Evolutionary conservation across 2,113 vertebrate genomes (phyloP).

Genomic region (Motacilla alba): DNA sequence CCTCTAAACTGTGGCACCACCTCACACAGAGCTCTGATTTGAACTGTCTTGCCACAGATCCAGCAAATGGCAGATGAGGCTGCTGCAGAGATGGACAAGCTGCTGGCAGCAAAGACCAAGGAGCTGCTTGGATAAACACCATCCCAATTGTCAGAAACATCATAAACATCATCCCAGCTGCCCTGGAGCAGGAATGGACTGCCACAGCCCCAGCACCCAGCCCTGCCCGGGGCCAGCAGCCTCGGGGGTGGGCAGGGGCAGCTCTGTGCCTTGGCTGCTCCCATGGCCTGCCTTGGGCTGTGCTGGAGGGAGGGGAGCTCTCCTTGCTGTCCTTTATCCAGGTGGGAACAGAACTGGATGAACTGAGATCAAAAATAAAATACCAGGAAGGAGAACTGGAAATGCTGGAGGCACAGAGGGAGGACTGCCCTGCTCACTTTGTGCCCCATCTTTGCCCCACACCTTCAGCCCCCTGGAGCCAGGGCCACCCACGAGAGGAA

Average conservation of each 20-base stretch:
- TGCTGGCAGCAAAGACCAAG: conserved; percentile 88
- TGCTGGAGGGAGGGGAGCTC: neutral
- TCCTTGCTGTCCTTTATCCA: neutral
- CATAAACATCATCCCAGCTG: too few relatives aligned
- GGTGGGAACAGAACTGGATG: neutral
- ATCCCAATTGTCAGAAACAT: neutral
- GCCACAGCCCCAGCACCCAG: accelerated
- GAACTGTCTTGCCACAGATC: conserved; percentile 75
- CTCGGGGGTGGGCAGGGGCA: neutral
- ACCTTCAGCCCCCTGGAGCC: neutral
- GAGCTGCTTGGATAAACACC: conserved; percentile 82
- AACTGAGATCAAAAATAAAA: neutral
- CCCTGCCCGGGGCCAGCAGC: neutral
- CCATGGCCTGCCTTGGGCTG: accelerated
- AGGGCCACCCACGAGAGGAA: accelerated
- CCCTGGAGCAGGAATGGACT: neutral
- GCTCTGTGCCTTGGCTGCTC: neutral
- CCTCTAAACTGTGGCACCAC: neutral
- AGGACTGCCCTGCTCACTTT: neutral
- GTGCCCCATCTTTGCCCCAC: accelerated
- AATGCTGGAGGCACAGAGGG: neutral
- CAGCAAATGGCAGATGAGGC: conserved; percentile 88
- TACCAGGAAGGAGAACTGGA: neutral
- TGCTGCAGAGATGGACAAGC: conserved; percentile 83
- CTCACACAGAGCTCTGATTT: neutral